phyloP scores from a whole-genome alignment of 2,797 vertebrate species.

The Sebastes paucispinis region DNA sequence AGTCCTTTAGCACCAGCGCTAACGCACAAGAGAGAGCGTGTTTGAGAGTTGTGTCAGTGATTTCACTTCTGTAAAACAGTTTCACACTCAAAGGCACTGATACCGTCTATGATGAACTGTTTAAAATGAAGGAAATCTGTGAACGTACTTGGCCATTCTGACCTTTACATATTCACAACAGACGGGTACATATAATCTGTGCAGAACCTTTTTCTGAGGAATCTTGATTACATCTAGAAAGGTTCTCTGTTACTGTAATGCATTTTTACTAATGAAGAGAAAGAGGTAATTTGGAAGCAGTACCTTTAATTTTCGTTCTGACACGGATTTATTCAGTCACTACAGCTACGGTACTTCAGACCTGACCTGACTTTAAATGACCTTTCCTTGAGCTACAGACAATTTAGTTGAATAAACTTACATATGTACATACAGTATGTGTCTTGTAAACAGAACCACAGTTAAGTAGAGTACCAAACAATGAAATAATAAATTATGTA shows the following conservation, averaged over 20 bases:
- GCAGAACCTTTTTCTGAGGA: neutral
- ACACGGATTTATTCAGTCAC: neutral
- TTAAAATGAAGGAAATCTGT: neutral
- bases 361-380: neutral
- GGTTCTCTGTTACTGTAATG: neutral
- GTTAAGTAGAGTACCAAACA: neutral
- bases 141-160: neutral
- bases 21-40: neutral
- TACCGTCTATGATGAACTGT: neutral
- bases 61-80: neutral
- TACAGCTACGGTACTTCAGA: neutral
- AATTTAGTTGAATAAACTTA: neutral
- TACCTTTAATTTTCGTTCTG: neutral
- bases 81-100: neutral
- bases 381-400: neutral
- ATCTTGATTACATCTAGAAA: neutral
- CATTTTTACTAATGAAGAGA: neutral
- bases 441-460: neutral
- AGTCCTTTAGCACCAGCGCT: conserved; percentile 22
- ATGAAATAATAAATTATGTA: conserved; percentile 1
- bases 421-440: neutral
- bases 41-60: neutral
- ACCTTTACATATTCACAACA: neutral
- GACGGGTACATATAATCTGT: neutral
- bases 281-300: neutral